A percentile compares a stretch with the other conserved stretches of the same genome.
phyloP scores from a whole-genome alignment of 1,140 invertebrate genomes.

The Drosophila pachea region DNA sequence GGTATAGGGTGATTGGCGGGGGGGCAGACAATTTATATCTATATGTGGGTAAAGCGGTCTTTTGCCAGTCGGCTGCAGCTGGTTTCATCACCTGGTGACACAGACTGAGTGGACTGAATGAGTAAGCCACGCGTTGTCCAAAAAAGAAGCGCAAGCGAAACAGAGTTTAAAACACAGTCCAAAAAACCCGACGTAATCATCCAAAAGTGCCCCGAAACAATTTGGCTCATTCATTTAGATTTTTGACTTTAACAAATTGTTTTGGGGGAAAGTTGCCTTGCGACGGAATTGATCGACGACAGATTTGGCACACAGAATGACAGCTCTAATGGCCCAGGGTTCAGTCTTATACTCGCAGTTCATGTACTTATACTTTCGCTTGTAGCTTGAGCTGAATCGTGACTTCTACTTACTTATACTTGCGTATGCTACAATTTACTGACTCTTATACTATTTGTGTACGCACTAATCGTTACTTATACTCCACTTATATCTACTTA shows the following conservation, averaged over 20 bases:
- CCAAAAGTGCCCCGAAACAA: conserved; percentile 9
- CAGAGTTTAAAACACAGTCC: neutral
- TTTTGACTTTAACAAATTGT: neutral
- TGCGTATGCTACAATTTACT: too few species aligned
- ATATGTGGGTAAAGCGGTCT: neutral
- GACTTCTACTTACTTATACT: neutral
- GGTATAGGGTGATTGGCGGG: neutral
- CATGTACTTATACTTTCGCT: neutral
- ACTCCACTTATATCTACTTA: neutral
- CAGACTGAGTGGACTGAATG: conserved; percentile 34
- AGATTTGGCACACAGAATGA: too few species aligned
- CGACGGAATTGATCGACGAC: neutral
- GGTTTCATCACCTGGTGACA: conserved; percentile 61
- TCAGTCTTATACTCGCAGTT: neutral
- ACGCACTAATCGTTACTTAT: neutral
- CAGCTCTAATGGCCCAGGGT: neutral
- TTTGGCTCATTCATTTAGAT: neutral
- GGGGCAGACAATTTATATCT: conserved; percentile 7
- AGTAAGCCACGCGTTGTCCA: conserved; percentile 56
- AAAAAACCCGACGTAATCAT: conserved; percentile 29
- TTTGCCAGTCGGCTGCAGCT: conserved; percentile 14
- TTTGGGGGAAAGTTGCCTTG: neutral
- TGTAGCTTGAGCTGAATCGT: neutral
- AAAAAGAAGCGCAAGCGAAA: neutral
- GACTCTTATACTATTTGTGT: too few species aligned